phyloP scores from a whole-genome alignment of 1,140 invertebrate genomes.

The Laupala kohalensis region DNA sequence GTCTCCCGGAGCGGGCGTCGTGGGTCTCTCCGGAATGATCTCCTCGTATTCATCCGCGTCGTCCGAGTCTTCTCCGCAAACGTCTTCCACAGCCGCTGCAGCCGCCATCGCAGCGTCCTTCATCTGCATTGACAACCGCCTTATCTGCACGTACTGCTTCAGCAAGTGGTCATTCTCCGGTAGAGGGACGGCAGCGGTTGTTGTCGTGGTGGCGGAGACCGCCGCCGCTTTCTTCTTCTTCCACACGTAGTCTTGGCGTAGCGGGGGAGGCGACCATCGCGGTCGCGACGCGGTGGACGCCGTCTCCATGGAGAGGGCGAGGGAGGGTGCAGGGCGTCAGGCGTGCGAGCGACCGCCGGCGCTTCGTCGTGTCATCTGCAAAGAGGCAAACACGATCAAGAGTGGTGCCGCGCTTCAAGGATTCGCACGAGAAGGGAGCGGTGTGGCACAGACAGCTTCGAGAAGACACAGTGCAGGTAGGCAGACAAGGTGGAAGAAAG shows the following conservation, averaged over 20 bases:
- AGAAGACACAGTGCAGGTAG: background rate
- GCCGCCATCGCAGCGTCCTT: background rate
- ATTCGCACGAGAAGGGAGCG: too few relatives aligned
- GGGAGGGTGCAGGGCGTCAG: background rate
- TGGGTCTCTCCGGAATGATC: too few relatives aligned
- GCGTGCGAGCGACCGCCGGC: too few relatives aligned
- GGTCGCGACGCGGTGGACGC: too few relatives aligned
- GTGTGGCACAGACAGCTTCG: too few relatives aligned
- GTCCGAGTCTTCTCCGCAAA: too few relatives aligned
- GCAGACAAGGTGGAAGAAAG: background rate
- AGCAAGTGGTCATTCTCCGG: background rate
- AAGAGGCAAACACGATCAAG: too few relatives aligned
- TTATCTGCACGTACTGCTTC: background rate
- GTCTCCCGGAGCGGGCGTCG: too few relatives aligned
- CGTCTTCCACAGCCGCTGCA: too few relatives aligned
- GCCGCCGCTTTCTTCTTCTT: background rate
- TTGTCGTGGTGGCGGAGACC: background rate
- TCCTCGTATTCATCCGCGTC: background rate
- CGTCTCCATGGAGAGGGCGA: background rate
- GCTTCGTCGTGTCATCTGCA: too few relatives aligned
- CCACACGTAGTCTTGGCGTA: background rate
- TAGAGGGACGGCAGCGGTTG: background rate
- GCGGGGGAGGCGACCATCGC: background rate
- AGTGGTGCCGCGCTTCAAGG: too few relatives aligned
- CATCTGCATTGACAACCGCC: background rate